Conservation (phyloP, 2,888 invertebrate species). For the Caenorhabditis sp. region DNA sequence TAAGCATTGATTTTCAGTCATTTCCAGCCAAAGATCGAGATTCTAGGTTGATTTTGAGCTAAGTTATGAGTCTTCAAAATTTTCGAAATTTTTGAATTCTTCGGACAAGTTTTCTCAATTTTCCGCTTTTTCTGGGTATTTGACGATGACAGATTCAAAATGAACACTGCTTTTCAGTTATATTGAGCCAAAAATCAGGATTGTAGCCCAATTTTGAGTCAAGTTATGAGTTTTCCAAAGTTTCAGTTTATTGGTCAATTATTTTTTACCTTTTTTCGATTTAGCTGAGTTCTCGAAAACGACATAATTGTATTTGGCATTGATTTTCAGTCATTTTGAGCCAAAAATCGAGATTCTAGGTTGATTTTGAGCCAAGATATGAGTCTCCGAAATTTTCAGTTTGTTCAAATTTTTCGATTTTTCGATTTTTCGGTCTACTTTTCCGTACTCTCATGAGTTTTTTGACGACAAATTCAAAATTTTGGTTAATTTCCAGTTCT, state of each 20-base stretch:
- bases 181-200: background rate
- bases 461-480: background rate
- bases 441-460: background rate
- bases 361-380: background rate
- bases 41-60: background rate
- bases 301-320: too few species aligned
- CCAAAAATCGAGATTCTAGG: background rate
- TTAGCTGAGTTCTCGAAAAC: too few species aligned
- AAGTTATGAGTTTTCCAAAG: background rate
- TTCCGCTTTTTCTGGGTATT: background rate
- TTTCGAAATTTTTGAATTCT: background rate
- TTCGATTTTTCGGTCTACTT: background rate
- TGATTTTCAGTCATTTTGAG: background rate
- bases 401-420: background rate
- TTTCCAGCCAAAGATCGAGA: conserved; percentile 5
- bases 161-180: background rate
- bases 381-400: background rate
- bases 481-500: too few species aligned
- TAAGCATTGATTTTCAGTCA: background rate
- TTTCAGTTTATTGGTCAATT: background rate
- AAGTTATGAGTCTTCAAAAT: background rate
- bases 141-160: background rate
- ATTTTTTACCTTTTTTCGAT: background rate
- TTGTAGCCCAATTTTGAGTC: too few species aligned
- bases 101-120: background rate